Evolutionary conservation across 2,888 invertebrate species (phyloP).

Genomic region (Troides oblongomaculatus): DNA sequence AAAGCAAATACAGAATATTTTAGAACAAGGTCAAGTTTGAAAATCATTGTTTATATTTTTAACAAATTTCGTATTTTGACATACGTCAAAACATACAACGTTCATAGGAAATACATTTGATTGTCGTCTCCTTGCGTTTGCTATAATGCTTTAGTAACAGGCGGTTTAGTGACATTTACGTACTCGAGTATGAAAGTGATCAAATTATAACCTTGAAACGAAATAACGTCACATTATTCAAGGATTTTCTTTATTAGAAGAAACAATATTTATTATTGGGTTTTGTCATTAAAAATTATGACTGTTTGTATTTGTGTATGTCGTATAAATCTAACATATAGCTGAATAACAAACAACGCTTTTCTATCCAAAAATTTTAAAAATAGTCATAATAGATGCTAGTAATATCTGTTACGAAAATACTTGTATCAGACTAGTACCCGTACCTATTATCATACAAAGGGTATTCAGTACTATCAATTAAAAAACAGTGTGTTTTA

Average conservation of each 20-base stretch:
- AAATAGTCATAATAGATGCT: no score
- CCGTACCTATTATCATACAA: no score
- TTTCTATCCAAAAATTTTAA: no score
- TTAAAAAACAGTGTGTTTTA: no score
- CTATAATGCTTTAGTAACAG: not conserved
- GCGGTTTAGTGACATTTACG: conserved; percentile 4
- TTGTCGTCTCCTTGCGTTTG: not conserved
- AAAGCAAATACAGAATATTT: not conserved
- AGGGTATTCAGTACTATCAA: no score
- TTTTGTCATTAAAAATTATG: not conserved
- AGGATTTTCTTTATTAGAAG: not conserved
- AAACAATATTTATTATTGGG: not conserved
- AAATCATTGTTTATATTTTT: not conserved
- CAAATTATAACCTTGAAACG: conserved; percentile 1
- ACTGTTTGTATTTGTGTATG: not conserved
- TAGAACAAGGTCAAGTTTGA: not conserved
- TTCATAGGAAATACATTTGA: not conserved
- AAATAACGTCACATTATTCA: not conserved
- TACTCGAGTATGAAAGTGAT: not conserved
- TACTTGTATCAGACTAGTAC: no score
- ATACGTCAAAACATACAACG: not conserved
- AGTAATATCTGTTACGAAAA: no score
- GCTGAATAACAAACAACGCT: not conserved
- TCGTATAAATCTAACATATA: not conserved
- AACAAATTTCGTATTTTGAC: not conserved